A percentile compares a stretch with the other conserved stretches of the same genome.
phyloP scores from a whole-genome alignment of 2,113 vertebrate genomes.

The Alaudala cheleensis region DNA sequence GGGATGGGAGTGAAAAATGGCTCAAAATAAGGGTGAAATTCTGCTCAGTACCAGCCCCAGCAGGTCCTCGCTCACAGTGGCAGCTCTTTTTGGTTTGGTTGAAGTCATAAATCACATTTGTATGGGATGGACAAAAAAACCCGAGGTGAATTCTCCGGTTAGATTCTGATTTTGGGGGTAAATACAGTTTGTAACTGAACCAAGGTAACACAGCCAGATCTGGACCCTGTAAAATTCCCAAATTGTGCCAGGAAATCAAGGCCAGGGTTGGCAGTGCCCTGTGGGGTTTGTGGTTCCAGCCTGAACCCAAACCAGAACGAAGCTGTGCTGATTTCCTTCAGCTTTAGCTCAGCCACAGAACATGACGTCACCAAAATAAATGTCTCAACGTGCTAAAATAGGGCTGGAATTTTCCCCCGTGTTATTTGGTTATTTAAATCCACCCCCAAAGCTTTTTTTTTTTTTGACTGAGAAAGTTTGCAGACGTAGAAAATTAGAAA shows the following conservation, averaged over 20 bases:
- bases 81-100: conserved; percentile 20
- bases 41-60: not conserved
- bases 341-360: not conserved
- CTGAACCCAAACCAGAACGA: not conserved
- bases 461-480: not conserved
- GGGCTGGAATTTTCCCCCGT: not conserved
- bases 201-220: not conserved
- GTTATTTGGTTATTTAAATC: not conserved
- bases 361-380: not conserved
- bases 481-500: not conserved
- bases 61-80: not conserved
- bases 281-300: not conserved
- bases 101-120: not conserved
- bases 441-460: not conserved
- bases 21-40: not conserved
- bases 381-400: not conserved
- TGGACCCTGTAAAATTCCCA: not conserved
- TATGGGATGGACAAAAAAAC: not conserved
- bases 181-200: not conserved
- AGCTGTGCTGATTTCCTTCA: not conserved
- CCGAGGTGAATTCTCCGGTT: fast-evolving
- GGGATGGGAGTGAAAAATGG: not conserved
- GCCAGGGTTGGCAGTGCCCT: not conserved
- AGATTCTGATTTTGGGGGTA: not conserved
- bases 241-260: not conserved